Conservation (phyloP, 2,113 vertebrate genomes). For the Lynx canadensis region DNA sequence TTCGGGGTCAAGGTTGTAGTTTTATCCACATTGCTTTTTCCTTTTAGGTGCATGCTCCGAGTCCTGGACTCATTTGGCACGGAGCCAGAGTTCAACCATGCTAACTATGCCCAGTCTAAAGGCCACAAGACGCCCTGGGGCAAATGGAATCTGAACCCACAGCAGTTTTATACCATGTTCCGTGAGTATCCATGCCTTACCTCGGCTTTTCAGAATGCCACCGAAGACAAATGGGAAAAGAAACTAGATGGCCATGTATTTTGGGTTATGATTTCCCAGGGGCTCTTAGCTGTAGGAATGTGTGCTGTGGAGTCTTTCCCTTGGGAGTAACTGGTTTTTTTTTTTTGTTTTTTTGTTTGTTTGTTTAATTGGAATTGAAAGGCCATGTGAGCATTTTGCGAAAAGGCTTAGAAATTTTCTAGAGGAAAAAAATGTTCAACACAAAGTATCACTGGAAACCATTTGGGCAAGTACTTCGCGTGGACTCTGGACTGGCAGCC, state of each 20-base stretch:
- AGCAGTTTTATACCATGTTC: slow-evolving; percentile 99
- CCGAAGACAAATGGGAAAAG: neutral
- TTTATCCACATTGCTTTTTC: neutral
- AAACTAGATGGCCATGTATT: neutral
- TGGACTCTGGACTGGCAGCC: neutral
- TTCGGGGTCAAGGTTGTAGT: neutral
- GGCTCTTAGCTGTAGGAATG: neutral
- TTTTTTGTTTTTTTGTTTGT: neutral
- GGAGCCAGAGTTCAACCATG: slow-evolving; percentile 98
- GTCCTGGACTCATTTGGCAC: slow-evolving; percentile 99
- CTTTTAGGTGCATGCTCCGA: slow-evolving; percentile 95
- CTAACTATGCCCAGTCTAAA: slow-evolving; percentile 98
- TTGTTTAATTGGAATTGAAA: neutral
- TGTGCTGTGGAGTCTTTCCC: neutral
- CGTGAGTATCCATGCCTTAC: slow-evolving; percentile 89
- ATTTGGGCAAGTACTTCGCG: neutral
- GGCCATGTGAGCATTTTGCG: neutral
- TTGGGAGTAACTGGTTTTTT: neutral
- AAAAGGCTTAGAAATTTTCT: slow-evolving; percentile 29
- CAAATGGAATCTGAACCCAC: slow-evolving; percentile 99
- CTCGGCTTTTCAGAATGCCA: slow-evolving; percentile 3
- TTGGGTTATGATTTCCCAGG: neutral
- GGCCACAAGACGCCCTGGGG: slow-evolving; percentile 99
- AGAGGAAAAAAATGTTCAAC: neutral
- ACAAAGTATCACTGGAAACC: neutral